phyloP scores from a whole-genome alignment of 2,888 invertebrate genomes.

The Xestia xanthographa region DNA sequence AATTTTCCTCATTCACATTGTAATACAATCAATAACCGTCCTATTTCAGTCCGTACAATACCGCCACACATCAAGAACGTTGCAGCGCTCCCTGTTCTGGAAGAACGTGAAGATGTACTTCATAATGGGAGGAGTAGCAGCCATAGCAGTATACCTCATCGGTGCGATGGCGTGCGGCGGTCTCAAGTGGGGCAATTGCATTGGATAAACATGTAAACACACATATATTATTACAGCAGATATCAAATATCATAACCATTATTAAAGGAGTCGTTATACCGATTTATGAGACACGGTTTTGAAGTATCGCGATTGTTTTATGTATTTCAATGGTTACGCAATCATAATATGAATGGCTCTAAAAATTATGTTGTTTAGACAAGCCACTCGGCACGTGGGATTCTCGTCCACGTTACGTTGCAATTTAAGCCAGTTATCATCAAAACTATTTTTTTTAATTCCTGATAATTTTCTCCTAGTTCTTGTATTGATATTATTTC shows the following conservation, averaged over 20 bases:
- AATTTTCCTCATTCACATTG: slow-evolving; percentile 13
- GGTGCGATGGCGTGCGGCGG: slow-evolving; percentile 97
- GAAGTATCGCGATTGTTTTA: slow-evolving; percentile 2
- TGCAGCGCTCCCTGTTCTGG: slow-evolving; percentile 97
- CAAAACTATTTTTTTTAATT: not conserved
- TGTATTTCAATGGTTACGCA: slow-evolving; percentile 4
- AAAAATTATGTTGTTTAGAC: slow-evolving; percentile 8
- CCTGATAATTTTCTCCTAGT: not conserved
- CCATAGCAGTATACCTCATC: slow-evolving; percentile 95
- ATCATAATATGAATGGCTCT: slow-evolving; percentile 1
- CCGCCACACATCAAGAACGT: slow-evolving; percentile 95
- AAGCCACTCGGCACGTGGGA: not conserved
- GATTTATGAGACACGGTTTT: slow-evolving; percentile 35
- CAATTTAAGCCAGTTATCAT: no score
- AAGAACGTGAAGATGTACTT: slow-evolving; percentile 97
- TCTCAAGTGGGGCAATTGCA: slow-evolving; percentile 94
- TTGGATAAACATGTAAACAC: slow-evolving; percentile 79
- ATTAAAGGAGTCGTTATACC: slow-evolving; percentile 28
- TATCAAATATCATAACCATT: slow-evolving; percentile 46
- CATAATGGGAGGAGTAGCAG: slow-evolving; percentile 92
- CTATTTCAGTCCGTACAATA: slow-evolving; percentile 95
- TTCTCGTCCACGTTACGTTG: not conserved
- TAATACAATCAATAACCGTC: not conserved
- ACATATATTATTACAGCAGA: slow-evolving; percentile 44
- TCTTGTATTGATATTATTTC: slow-evolving; percentile 1